Evolutionary conservation across 2,797 vertebrate genomes (phyloP), one percentile per base, ranked within the genome.

Genomic region (Pelodytes ibericus): DNA sequence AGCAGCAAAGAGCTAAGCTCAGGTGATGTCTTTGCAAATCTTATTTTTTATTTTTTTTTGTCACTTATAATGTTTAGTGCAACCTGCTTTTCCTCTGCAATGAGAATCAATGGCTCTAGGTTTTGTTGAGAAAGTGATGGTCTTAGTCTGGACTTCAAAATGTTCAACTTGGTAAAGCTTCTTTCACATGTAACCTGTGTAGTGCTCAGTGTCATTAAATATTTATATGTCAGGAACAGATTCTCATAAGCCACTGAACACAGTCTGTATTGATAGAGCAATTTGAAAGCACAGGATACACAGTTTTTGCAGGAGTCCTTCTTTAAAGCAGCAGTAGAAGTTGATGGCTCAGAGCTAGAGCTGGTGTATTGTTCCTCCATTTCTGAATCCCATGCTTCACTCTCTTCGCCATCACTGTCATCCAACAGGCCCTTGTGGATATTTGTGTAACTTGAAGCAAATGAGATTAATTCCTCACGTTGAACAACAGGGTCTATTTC

Each of bases 141-240:
- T 58, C 22, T 25, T 16, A 58, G 6, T 58, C 22, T 58, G 3
- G 56, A 56, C 36, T 39, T 51, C 20, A 60, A 30, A 2, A 60
- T 60, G 13, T 60, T 60, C 15, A 57, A 57, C 53, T 57, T 60
- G 4, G 30, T 26, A 15, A 18, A 47, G 18, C 44, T 36, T 4
- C 4, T 4, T 36, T 10, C 31, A 4, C 31, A 36, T 36, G 31
- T 36, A 36, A 4, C 31, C 31, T 36, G 59, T 61, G 16, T 36
- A 62, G 27, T 61, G 30, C 59, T 33, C 24, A 31, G 59, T 33
- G 29, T 62, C 0, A 31, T 61, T 22, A 63, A 39, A 33, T 63
- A 63, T 25, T 41, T 63, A 33, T 63, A 63, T 39, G 31, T n/a
- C 61, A 63, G 22, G 27, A 15, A 63, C 27, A 63, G 61, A 63